phyloP scores from a whole-genome alignment of 1,140 invertebrate species.

The Dufourea novaeangliae region DNA sequence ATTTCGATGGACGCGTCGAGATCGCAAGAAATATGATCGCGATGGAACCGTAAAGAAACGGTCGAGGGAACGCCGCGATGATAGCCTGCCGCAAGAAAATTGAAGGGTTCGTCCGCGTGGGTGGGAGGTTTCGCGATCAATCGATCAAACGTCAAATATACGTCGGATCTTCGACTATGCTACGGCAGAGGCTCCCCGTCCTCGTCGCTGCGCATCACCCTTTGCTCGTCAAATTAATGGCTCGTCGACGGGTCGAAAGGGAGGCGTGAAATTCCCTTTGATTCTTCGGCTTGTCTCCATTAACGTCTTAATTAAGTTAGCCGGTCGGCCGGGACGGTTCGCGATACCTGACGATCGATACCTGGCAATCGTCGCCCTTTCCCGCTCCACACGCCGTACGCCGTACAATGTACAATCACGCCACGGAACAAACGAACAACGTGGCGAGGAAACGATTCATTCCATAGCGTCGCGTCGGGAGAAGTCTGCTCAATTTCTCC shows the following conservation, averaged over 20 bases:
- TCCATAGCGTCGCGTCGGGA: background rate
- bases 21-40: background rate
- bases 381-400: background rate
- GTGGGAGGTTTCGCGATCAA: constrained; percentile 39
- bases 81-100: constrained; percentile 29
- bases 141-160: constrained; percentile 68
- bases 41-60: background rate
- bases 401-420: background rate
- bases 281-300: constrained; percentile 36
- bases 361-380: constrained; percentile 16
- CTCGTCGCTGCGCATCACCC: background rate
- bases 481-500: background rate
- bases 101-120: constrained; percentile 20
- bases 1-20: background rate
- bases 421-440: too few relatives aligned
- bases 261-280: constrained; percentile 48
- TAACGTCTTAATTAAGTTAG: constrained; percentile 51
- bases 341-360: constrained; percentile 36
- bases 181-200: background rate
- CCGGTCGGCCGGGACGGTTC: background rate
- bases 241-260: constrained; percentile 33
- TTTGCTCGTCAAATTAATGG: constrained; percentile 57
- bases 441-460: constrained; percentile 16
- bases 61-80: background rate
- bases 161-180: constrained; percentile 34